Conservation (phyloP, 2,797 vertebrate species). For the Cyprinodon diabolis region DNA sequence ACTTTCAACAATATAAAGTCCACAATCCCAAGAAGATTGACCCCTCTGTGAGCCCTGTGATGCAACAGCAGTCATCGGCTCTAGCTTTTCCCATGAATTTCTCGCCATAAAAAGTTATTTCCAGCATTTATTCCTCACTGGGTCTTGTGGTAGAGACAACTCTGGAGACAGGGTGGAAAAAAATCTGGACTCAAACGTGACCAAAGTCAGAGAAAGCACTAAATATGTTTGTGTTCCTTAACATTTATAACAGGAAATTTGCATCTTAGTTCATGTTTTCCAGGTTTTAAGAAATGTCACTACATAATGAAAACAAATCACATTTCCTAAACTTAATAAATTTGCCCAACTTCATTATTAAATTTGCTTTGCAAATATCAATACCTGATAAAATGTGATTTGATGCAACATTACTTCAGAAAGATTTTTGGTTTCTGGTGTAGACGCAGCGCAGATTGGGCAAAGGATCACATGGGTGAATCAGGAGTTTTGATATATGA, state of each 20-base stretch:
- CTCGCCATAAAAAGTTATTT: slow-evolving; percentile 59
- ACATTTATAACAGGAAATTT: no score
- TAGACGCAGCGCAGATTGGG: slow-evolving; percentile 29
- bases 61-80: slow-evolving; percentile 49
- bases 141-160: slow-evolving; percentile 49
- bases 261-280: not conserved
- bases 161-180: slow-evolving; percentile 2
- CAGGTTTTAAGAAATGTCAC: slow-evolving; percentile 1
- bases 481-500: slow-evolving; percentile 36
- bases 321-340: not conserved
- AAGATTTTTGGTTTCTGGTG: slow-evolving; percentile 16
- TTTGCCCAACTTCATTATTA: not conserved
- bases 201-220: not conserved
- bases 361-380: not conserved
- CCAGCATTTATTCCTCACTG: slow-evolving; percentile 71
- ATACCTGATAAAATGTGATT: slow-evolving; percentile 23
- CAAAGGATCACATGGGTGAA: slow-evolving; percentile 39
- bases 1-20: slow-evolving; percentile 30
- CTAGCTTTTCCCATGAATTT: slow-evolving; percentile 74
- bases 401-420: not conserved
- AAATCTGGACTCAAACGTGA: slow-evolving; percentile 22
- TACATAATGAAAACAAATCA: not conserved
- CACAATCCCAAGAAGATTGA: slow-evolving; percentile 41
- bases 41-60: slow-evolving; percentile 58
- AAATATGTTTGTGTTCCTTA: not conserved